Percentiles rank a stretch among this genome's conserved stretches.
phyloP scores from a whole-genome alignment of 2,113 vertebrate species.

The Cranoglanis bouderius region DNA sequence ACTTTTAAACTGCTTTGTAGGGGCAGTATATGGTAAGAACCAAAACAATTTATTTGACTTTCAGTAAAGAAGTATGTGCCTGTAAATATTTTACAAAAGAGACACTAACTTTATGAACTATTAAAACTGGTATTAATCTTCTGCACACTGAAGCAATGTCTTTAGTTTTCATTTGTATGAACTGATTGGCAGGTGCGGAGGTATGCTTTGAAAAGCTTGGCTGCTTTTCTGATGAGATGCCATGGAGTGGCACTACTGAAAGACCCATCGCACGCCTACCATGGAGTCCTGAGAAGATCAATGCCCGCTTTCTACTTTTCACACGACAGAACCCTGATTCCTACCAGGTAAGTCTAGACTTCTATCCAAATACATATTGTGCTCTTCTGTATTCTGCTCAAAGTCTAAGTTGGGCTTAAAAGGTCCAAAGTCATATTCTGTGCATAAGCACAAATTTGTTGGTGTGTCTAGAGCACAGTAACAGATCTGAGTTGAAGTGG shows the following conservation, averaged over 20 bases:
- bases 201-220: slow-evolving; percentile 76
- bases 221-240: slow-evolving; percentile 75
- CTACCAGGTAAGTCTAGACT: slow-evolving; percentile 69
- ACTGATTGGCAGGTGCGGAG: slow-evolving; percentile 47
- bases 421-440: background rate
- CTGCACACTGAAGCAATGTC: background rate
- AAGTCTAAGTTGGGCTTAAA: background rate
- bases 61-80: background rate
- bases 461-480: too few relatives aligned
- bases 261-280: slow-evolving; percentile 73
- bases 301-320: slow-evolving; percentile 78
- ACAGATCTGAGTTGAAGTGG: background rate
- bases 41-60: background rate
- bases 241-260: slow-evolving; percentile 75
- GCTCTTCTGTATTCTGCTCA: background rate
- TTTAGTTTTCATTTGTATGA: background rate
- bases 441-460: background rate
- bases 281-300: slow-evolving; percentile 71
- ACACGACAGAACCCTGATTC: slow-evolving; percentile 73
- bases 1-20: slow-evolving; percentile 53
- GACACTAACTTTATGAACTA: background rate
- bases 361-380: background rate
- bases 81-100: background rate
- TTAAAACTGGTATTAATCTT: background rate
- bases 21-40: slow-evolving; percentile 57